Evolutionary conservation across 2,797 vertebrate species (phyloP).

Genomic region (Sebastes dallii): DNA sequence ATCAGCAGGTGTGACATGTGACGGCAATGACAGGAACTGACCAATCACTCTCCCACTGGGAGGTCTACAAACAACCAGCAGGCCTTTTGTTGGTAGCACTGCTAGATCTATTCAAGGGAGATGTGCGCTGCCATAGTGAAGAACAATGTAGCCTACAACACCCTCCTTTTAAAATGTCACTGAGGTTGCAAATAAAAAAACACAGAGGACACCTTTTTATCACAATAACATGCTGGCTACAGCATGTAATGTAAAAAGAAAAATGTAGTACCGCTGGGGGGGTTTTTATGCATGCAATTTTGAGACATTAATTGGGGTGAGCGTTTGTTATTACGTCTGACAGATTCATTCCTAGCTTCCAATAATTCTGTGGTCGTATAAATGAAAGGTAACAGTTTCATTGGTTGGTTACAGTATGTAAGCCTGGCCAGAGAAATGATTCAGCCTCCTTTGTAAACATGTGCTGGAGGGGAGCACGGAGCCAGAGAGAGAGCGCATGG

Average conservation of each 20-base stretch:
- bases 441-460: slow-evolving; percentile 67
- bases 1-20: slow-evolving; percentile 76
- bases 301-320: not conserved
- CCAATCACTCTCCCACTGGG: slow-evolving; percentile 72
- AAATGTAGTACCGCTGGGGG: not conserved
- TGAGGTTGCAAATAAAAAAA: slow-evolving; percentile 8
- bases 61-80: slow-evolving; percentile 66
- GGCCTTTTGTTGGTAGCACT: slow-evolving; percentile 63
- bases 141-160: slow-evolving; percentile 17
- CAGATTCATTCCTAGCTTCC: slow-evolving; percentile 15
- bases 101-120: slow-evolving; percentile 42
- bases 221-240: not conserved
- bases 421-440: slow-evolving; percentile 43
- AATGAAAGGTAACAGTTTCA: slow-evolving; percentile 30
- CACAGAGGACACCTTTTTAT: not conserved
- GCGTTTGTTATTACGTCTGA: slow-evolving; percentile 23
- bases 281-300: not conserved
- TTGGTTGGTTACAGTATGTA: slow-evolving; percentile 17
- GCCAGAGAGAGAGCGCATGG: slow-evolving; percentile 65
- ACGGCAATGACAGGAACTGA: slow-evolving; percentile 69
- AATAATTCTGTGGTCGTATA: slow-evolving; percentile 29
- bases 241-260: not conserved
- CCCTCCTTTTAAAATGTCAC: slow-evolving; percentile 8
- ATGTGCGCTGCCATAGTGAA: slow-evolving; percentile 38
- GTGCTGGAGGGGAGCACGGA: slow-evolving; percentile 42